Evolutionary conservation across 2,113 vertebrate species (phyloP), one percentile per base, ranked within the genome.

Genomic region (Herpailurus yagouaroundi): DNA sequence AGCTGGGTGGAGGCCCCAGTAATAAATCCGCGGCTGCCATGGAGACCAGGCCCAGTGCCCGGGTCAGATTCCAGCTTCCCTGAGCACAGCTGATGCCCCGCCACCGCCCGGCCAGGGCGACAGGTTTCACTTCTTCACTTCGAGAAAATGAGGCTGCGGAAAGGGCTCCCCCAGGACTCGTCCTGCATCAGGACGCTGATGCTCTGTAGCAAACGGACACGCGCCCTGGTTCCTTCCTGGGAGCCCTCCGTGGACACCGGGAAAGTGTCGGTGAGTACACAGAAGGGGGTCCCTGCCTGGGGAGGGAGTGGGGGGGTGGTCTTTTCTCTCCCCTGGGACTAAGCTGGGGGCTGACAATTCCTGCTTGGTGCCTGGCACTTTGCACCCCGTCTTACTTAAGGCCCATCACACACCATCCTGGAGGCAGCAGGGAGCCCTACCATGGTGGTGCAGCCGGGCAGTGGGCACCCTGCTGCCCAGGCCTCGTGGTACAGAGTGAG

Each of bases 1-100:
- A 74, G 96, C 74, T 31, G 18, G 97, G 97, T 69, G 97, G 97
- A 91, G 98, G 45, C 97, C 97, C 63, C 74, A 68, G 98, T 96
- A 98, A 98, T 98, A 97, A 98, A 98, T 41, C 98, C 97, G 38
- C 94, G 0, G 98, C 97, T 98, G 98, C 98, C 81, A 98, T 98
- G 98, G 99, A 97, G 94, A 98, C 98, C 33, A 5, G 90, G 82
- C 81, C 50, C 38, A 4, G 80, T 16, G 97, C 91, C 94, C 93
- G n/a, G 97, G 97, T 98, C 97, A 94, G 95, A 84, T 98, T 98
- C 97, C 98, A 1, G 81, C 96, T 41, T 63, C 31, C 63, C 63
- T 21, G 11, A 38, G 71, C 52, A 10, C 86, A 27, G 96, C 69
- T n/a, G 1, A 29, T 41, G 91, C 45, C 84, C 31, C 1, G 7